Base-by-base conservation (phyloP, 2,888 invertebrate species). In the Theodoxus fluviatilis region DNA sequence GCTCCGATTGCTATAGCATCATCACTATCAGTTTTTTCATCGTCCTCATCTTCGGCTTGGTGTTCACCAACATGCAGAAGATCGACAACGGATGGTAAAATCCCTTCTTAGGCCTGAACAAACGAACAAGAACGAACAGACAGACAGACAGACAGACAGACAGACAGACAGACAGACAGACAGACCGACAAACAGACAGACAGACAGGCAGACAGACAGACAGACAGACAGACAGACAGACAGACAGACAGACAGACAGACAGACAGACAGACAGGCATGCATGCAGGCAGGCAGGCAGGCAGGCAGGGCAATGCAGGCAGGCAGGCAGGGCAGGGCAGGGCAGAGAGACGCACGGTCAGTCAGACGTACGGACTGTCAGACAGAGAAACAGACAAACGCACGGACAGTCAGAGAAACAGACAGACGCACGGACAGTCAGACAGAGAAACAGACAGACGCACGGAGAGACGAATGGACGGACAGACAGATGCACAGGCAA, bases 91-190 rank as follows among this genome's bases (percentile, higher is more conserved):
- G n/a, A n/a, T n/a, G n/a, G n/a, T n/a, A n/a, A n/a, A n/a, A n/a
- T n/a, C n/a, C n/a, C n/a, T n/a, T n/a, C n/a, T n/a, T n/a, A n/a
- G n/a, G n/a, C n/a, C n/a, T n/a, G 22, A 33, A 52, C 52, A 67
- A 35, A 52, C 35, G 40, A 40, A 64, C 38, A 64, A 40, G 40
- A 22, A 64, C n/a, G 25, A 40, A 64, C 38, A 64, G 38, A 38
- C 38, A 64, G 64, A 64, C 38, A 37, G 64, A 64, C 38, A 38
- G 64, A 64, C 22, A 38, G 64, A 64, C n/a, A 64, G 64, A 37
- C 38, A 64, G 37, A 64, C 3, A 37, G 38, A 1, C 18, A 64
- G 37, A 37, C 7, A 15, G 37, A 64, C 37, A 37, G 38, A 64
- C 38, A n/a, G 59, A 22, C 15, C 3, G 18, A 43, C 9, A 43